phyloP scores from a whole-genome alignment of 2,113 vertebrate species.

The Caloenas nicobarica region DNA sequence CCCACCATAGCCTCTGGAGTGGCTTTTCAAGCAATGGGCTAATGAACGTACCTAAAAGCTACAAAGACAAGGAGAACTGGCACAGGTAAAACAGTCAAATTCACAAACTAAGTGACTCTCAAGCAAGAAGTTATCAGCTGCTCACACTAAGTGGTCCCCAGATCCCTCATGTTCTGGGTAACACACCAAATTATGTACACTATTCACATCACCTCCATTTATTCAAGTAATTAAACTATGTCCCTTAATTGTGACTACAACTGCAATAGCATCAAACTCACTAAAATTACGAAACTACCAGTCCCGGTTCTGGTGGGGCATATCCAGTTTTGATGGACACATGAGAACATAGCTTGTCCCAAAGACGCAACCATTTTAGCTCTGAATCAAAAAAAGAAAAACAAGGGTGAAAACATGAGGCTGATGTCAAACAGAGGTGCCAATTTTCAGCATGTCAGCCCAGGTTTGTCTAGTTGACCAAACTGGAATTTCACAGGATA shows the following conservation, averaged over 20 bases:
- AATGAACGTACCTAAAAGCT: neutral
- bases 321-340: neutral
- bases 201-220: neutral
- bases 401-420: neutral
- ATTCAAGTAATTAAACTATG: neutral
- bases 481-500: neutral
- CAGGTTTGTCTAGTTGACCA: neutral
- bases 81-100: neutral
- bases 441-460: neutral
- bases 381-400: neutral
- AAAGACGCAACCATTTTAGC: neutral
- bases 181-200: fast-evolving
- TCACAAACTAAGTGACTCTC: too few relatives aligned
- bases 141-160: neutral
- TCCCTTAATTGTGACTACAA: neutral
- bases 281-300: neutral
- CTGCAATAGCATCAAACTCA: neutral
- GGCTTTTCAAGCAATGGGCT: neutral
- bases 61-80: neutral
- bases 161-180: fast-evolving
- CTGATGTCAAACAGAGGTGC: neutral
- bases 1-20: neutral
- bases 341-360: neutral
- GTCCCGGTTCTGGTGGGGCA: neutral
- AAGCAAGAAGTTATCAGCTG: neutral